These are phyloP conservation scores for Otis tarda DNA, from an alignment of 2,113 vertebrate species.

Conservation along the genomic window DNA sequence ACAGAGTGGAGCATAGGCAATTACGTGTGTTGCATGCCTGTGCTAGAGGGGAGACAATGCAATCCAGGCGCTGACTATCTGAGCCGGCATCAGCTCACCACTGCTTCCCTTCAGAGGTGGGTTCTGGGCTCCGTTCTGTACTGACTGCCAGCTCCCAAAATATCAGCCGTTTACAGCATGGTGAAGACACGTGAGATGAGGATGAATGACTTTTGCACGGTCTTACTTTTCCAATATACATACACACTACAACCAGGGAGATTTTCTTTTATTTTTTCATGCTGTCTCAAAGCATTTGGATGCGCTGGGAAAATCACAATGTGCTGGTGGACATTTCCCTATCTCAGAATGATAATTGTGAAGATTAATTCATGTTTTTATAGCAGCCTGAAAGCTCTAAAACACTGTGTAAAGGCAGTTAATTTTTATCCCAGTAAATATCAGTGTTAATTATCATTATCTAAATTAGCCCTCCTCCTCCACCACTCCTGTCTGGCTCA, in stretches of 20 bases:
- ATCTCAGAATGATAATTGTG: neutral
- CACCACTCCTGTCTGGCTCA: neutral
- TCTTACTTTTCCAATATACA: neutral
- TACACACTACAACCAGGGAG: too few species aligned
- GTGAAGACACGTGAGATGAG: neutral
- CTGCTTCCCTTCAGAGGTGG: neutral
- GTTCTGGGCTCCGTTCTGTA: neutral
- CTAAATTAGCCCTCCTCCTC: neutral
- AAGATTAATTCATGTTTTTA: neutral
- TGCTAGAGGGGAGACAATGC: neutral
- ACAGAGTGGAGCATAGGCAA: slow-evolving; percentile 37
- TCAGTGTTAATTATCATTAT: neutral
- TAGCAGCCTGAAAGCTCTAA: neutral
- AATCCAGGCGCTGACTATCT: neutral
- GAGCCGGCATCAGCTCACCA: neutral
- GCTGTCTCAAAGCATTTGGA: neutral
- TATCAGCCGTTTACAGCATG: neutral
- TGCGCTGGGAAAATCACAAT: neutral
- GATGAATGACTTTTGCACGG: neutral
- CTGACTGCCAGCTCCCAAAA: neutral
- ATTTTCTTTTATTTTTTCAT: neutral
- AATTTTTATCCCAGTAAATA: neutral
- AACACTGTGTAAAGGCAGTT: neutral
- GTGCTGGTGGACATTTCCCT: neutral
- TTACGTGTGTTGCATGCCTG: neutral